Evolutionary conservation across 2,888 invertebrate genomes (phyloP), one percentile per base, ranked within the genome.

Genomic region (Volucella bombylans): DNA sequence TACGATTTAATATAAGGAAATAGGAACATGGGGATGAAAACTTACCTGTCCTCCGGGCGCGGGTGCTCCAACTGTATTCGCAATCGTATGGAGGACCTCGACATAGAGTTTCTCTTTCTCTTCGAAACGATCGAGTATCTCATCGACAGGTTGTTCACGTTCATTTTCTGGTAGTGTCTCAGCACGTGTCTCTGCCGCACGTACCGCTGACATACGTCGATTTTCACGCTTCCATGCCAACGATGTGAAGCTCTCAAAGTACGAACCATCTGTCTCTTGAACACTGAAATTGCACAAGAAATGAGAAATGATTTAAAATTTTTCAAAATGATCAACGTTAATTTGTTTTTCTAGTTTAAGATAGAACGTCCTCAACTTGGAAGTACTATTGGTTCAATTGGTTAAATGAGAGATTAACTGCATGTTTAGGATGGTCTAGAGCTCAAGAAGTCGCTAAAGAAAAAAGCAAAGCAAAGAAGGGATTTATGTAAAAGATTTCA

Each of bases 11-110:
- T 49, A 38, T 52, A 49, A 9, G 38, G 55, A 49, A 23, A 45
- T 10, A 55, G 41, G 10, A 15, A 59, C 45, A 50, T 14, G 39
- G 2, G 41, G 6, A 31, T 50, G 54, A 39, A 6, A 31, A 82
- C 88, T 87, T 87, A 92, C 92, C 90, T 92, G 96, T 39, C 95
- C 95, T 79, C 95, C 95, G 0, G 95, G 95, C 8, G 95, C 95
- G 14, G 95, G 95, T 0, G 95, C 95, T 6, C 95, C 95, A 31
- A 95, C 97, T 89, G 98, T 97, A 92, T 99, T 98, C 87, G 97
- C 96, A 88, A 99, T 97, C 87, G 98, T 99, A 92, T 98, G 98
- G 88, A 99, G 93, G 86, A 98, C 98, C 93, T 99, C 97, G 76
- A 96, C 94, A 91, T 97, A 97, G 82, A 97, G 93, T 89, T 95